These are phyloP conservation scores for Exephanes ischioxanthus DNA, from an alignment of 2,888 invertebrate species.

Conservation along the genomic window DNA sequence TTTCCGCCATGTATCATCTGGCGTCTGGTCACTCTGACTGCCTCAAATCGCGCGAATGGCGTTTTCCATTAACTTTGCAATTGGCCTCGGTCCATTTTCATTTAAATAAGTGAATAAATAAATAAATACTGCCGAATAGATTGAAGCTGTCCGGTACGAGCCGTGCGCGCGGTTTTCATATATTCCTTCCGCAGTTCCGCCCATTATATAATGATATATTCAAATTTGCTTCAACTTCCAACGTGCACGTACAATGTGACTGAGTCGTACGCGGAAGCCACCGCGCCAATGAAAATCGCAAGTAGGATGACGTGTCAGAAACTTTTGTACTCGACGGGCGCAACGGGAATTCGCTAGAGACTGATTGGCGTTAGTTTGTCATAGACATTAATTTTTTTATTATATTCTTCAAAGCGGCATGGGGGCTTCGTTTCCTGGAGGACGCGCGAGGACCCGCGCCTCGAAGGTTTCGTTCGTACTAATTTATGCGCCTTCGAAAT, in stretches of 20 bases:
- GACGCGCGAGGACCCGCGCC: too few relatives aligned
- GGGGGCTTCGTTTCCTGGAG: too few relatives aligned
- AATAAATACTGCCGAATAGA: neutral
- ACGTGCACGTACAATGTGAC: neutral
- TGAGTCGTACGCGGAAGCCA: neutral
- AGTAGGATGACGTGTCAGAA: slow-evolving; percentile 21
- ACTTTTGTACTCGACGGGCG: neutral
- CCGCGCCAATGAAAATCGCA: slow-evolving; percentile 37
- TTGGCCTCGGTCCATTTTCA: too few relatives aligned
- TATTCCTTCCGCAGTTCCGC: neutral
- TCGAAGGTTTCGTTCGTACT: neutral
- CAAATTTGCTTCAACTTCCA: neutral
- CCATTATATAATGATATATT: neutral
- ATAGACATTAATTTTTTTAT: neutral
- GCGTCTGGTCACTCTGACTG: too few relatives aligned
- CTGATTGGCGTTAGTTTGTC: slow-evolving; percentile 26
- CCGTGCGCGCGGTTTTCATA: neutral
- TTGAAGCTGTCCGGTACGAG: neutral
- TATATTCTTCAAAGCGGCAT: too few relatives aligned
- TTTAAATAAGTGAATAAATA: too few relatives aligned
- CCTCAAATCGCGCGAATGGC: too few relatives aligned
- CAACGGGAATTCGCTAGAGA: neutral
- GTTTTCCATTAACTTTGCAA: too few relatives aligned
- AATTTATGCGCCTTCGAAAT: neutral
- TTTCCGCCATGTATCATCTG: too few relatives aligned